Evolutionary conservation across 2,113 vertebrate genomes (phyloP).

Genomic region (Rhinolophus sinicus): DNA sequence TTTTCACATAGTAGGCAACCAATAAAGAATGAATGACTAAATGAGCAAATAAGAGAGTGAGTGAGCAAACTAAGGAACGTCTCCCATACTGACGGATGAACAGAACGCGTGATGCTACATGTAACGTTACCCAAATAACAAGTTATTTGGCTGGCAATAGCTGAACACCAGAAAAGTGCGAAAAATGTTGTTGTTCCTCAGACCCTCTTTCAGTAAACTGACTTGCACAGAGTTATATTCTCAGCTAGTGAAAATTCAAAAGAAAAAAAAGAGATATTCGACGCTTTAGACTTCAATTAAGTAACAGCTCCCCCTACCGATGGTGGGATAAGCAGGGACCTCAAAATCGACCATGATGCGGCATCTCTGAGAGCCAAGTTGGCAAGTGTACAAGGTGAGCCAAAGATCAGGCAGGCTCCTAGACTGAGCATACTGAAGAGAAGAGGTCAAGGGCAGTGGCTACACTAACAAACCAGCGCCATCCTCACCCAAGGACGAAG

Average conservation of each 20-base stretch:
- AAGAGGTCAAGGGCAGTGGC: conserved; percentile 52
- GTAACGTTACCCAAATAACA: neutral
- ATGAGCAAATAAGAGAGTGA: neutral
- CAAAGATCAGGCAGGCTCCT: neutral
- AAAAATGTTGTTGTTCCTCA: neutral
- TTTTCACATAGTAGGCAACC: neutral
- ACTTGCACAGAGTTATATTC: neutral
- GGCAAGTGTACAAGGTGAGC: neutral
- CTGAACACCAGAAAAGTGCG: neutral
- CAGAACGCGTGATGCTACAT: neutral
- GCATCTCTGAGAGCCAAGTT: neutral
- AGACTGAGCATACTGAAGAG: neutral
- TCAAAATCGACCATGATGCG: neutral
- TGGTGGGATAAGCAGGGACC: neutral
- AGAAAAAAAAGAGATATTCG: neutral
- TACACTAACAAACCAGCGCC: neutral
- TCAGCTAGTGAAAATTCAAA: neutral
- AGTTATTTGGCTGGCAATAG: neutral
- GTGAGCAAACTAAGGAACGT: neutral
- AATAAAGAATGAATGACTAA: neutral
- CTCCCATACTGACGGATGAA: neutral
- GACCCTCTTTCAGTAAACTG: neutral
- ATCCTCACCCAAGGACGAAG: conserved; percentile 42
- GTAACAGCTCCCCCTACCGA: neutral
- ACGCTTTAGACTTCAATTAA: conserved; percentile 50